Percentiles rank a stretch among this genome's conserved stretches.
phyloP scores from a whole-genome alignment of 2,888 invertebrate genomes.

The Leistus spinibarbis region DNA sequence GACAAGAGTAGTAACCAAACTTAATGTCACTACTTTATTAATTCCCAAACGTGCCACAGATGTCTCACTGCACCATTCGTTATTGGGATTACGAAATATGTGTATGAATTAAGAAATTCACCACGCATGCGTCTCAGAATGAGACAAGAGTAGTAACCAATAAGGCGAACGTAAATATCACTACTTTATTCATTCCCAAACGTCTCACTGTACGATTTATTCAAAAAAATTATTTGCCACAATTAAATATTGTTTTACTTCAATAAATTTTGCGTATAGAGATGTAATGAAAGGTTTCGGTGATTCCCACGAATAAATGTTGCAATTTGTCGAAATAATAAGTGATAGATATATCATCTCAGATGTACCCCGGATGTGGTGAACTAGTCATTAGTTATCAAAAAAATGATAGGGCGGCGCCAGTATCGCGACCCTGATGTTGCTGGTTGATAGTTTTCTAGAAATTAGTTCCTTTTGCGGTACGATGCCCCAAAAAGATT shows the following conservation, averaged over 20 bases:
- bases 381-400: slow-evolving; percentile 50
- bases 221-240: too few relatives aligned
- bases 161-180: neutral
- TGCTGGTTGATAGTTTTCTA: slow-evolving; percentile 40
- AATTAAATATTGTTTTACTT: too few relatives aligned
- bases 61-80: too few relatives aligned
- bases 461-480: slow-evolving; percentile 6
- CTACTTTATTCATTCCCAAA: too few relatives aligned
- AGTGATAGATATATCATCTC: slow-evolving; percentile 49
- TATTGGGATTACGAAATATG: too few relatives aligned
- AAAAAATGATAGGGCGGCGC: slow-evolving; percentile 50
- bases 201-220: neutral
- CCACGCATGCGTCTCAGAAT: neutral
- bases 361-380: slow-evolving; percentile 48
- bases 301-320: neutral
- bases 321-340: slow-evolving; percentile 24
- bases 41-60: too few relatives aligned
- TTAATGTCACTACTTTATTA: too few relatives aligned
- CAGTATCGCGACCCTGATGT: slow-evolving; percentile 44
- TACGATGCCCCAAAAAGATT: neutral
- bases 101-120: too few relatives aligned
- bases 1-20: neutral
- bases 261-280: too few relatives aligned
- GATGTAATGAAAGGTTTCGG: too few relatives aligned
- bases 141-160: too few relatives aligned